Percentiles rank a stretch among this genome's conserved stretches.
These are phyloP conservation scores for Chloroceryle aenea DNA, from an alignment of 2,113 vertebrate species.

Conservation along the genomic window DNA sequence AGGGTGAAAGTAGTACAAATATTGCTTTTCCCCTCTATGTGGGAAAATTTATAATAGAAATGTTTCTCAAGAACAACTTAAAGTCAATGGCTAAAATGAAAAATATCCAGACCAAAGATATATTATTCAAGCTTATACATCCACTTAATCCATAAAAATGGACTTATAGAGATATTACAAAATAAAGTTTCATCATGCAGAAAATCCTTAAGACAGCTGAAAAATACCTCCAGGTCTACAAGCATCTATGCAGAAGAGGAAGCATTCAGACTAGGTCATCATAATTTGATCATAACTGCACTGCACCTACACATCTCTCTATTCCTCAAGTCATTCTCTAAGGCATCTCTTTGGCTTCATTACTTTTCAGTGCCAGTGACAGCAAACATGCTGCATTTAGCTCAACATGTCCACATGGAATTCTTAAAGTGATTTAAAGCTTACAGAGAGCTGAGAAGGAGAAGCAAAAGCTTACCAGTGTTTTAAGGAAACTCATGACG, in stretches of 20 bases:
- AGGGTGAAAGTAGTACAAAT: not conserved
- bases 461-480: conserved; percentile 83
- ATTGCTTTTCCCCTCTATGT: accelerated
- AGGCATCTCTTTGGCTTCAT: not conserved
- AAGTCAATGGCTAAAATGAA: not conserved
- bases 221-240: not conserved
- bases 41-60: not conserved
- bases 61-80: not conserved
- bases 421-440: not conserved
- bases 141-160: not conserved
- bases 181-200: not conserved
- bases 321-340: not conserved
- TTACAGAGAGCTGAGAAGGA: not conserved
- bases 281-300: no score
- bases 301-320: not conserved
- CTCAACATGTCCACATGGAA: not conserved
- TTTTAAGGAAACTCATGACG: conserved; percentile 99
- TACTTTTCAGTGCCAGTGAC: not conserved
- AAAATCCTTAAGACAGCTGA: not conserved
- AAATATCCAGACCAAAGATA: not conserved
- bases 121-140: not conserved
- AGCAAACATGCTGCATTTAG: not conserved
- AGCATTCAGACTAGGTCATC: not conserved
- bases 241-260: not conserved
- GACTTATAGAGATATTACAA: not conserved